These are phyloP conservation scores for Phylloscopus whistleri DNA, from an alignment of 2,113 vertebrate species.

Conservation along the genomic window DNA sequence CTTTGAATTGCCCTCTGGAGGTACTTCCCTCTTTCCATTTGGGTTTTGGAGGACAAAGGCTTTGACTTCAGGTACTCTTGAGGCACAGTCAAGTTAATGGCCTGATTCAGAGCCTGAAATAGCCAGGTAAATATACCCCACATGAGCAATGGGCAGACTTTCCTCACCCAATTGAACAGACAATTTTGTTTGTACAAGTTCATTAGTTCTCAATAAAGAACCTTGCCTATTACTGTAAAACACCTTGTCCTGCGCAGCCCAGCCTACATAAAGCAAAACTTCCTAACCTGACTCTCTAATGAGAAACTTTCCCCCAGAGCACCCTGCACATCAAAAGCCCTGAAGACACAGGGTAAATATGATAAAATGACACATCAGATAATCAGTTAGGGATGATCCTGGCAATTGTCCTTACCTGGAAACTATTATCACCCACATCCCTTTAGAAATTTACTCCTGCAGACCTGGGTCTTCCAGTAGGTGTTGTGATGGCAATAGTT, in stretches of 20 bases:
- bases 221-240: not conserved
- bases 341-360: not conserved
- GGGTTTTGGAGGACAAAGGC: not conserved
- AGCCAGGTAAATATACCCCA: not conserved
- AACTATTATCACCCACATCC: not conserved
- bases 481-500: not conserved
- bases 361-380: not conserved
- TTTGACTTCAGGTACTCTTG: not conserved
- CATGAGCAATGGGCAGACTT: not conserved
- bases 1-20: not conserved
- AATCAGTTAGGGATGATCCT: not conserved
- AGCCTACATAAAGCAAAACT: not conserved
- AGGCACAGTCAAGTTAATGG: not conserved
- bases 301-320: not conserved
- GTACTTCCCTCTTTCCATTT: not conserved
- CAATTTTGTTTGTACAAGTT: not conserved
- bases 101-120: not conserved
- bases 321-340: not conserved
- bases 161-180: not conserved
- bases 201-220: not conserved
- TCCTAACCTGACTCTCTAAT: not conserved
- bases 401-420: not conserved
- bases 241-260: not conserved
- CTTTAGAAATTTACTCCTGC: not conserved
- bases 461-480: not conserved